Evolutionary conservation across 2,113 vertebrate genomes (phyloP).

Genomic region (Vidua chalybeata): DNA sequence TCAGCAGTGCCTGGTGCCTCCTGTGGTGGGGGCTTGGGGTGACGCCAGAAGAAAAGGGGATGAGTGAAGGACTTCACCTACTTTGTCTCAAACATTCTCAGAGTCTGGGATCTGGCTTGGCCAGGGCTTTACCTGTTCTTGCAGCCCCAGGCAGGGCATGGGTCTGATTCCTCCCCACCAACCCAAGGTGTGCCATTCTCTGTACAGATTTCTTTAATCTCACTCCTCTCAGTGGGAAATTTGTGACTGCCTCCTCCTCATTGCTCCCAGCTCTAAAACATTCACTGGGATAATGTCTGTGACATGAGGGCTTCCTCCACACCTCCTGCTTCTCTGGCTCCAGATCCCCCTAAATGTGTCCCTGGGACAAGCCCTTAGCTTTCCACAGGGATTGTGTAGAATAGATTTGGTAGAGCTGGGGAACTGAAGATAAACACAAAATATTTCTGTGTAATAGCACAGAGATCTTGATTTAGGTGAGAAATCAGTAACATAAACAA

Average conservation of each 20-base stretch:
- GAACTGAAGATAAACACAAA: neutral
- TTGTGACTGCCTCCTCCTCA: neutral
- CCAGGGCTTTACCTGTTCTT: neutral
- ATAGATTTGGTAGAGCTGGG: neutral
- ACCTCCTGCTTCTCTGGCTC: neutral
- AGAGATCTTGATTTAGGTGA: neutral
- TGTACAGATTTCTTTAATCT: neutral
- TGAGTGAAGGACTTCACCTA: neutral
- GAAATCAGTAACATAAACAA: neutral
- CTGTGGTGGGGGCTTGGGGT: neutral
- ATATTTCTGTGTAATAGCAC: neutral
- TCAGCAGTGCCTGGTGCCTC: neutral
- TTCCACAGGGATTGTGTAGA: neutral
- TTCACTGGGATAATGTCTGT: neutral
- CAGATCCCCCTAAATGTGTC: neutral
- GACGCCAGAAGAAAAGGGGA: neutral
- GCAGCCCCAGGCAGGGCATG: rapidly evolving
- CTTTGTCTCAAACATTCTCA: neutral
- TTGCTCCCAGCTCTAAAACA: neutral
- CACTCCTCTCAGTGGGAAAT: neutral
- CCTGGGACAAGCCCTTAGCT: neutral
- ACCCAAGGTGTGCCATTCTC: rapidly evolving
- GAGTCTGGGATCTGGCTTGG: neutral
- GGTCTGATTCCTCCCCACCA: neutral
- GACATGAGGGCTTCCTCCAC: neutral